Base-by-base conservation (phyloP, 2,888 invertebrate genomes). In the Oscheius sp. region DNA sequence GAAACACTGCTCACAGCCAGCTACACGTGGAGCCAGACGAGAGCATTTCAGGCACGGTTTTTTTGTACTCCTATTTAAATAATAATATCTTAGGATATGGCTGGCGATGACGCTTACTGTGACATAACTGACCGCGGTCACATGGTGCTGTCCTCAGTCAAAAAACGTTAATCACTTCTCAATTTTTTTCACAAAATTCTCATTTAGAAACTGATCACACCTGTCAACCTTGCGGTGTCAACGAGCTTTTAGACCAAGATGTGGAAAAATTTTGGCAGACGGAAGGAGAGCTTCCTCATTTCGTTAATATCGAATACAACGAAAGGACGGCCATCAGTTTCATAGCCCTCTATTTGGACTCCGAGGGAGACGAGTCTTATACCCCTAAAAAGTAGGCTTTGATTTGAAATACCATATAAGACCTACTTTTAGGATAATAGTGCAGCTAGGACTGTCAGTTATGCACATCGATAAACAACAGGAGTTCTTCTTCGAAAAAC, bases 291-390 rank as follows among this genome's bases (percentile, higher is more conserved):
- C 21, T 57, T n/a, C 74, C 74, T 3, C 74, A 74, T 57, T 68
- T n/a, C 13, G 21, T 74, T 3, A 33, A 7, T 9, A 33, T 74
- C 35, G 74, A 74, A 47, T 74, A 66, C 42, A 53, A 74, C 47
- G 55, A 68, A 50, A 74, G 57, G 50, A 59, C 59, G 9, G 74
- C 66, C 29, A 33, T 74, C 57, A 37, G 48, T 47, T 68, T 63
- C n/a, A 9, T 74, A 10, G 53, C 65, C 48, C 29, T 74, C 29
- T 68, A 57, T 66, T 29, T 74, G n/a, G 74, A 74, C 37, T 33
- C 21, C 33, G 58, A 42, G 35, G 32, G 33, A 32, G 74, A 74
- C 42, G 74, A 74, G 57, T 68, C 74, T 35, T 74, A 53, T 51
- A 68, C 66, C 9, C 74, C 74, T 32, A 11, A 33, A n/a, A 50